Conservation (phyloP, 2,113 vertebrate species). For the Struthidea cinerea region DNA sequence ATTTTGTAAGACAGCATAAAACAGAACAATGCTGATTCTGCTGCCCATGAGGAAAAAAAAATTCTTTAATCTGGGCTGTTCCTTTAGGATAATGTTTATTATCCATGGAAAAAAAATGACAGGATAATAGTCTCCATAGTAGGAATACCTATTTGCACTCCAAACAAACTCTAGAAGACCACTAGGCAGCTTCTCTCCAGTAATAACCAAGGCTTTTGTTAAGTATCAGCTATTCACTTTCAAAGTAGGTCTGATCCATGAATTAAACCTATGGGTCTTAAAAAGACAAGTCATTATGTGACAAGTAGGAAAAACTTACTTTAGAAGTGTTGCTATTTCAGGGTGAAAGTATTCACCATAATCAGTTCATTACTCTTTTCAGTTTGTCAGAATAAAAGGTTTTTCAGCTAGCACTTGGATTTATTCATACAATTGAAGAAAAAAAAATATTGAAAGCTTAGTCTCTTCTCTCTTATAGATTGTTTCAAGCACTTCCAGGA, state of each 20-base stretch:
- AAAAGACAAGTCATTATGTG: neutral
- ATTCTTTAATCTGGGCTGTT: neutral
- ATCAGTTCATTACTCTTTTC: neutral
- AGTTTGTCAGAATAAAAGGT: neutral
- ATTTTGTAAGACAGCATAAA: neutral
- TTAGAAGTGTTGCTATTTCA: neutral
- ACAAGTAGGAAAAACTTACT: neutral
- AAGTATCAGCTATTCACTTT: neutral
- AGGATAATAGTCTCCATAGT: neutral
- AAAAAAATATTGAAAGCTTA: neutral
- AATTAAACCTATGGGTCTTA: neutral
- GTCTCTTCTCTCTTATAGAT: neutral
- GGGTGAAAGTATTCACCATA: neutral
- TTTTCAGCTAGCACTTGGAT: neutral
- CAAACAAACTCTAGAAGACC: neutral
- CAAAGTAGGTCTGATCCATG: neutral
- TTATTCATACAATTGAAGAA: neutral
- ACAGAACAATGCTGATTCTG: neutral
- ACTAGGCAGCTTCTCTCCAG: neutral
- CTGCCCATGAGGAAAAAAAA: neutral
- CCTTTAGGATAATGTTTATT: neutral
- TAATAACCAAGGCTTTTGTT: neutral
- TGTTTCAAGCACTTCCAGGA: neutral
- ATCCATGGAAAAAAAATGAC: neutral
- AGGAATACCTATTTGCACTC: neutral